Base-by-base conservation (phyloP, 1,140 invertebrate species). In the Nymphalis io region DNA sequence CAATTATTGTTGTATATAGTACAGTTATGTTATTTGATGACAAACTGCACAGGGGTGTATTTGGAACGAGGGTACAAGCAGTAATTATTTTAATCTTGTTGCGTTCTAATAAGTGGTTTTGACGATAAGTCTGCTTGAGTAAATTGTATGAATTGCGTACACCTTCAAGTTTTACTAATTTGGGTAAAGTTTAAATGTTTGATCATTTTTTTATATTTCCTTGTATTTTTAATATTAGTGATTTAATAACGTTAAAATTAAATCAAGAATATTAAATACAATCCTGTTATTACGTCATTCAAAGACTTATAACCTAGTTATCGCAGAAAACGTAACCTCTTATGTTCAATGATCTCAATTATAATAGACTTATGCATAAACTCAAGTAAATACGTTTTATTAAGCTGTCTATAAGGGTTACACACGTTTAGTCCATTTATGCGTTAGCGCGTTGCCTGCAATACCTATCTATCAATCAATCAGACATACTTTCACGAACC, bases 401-500 rank as follows among this genome's bases (percentile, higher is more conserved):
- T 0, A 15, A 3, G 3, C 4, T 5, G 4, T 0, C 1, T 11
- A 44, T 44, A 44, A n/a, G 13, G 40, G 40, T n/a, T 8, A 44
- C n/a, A n/a, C 3, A 13, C 40, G 40, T n/a, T 44, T 11, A 44
- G 40, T 44, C 0, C 12, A 11, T 44, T 44, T n/a, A 44, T 44
- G 40, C 40, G 13, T 44, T 44, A 13, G 13, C n/a, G 12, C 13
- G 40, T 44, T 8, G 40, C 40, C n/a, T n/a, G n/a, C 40, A 44
- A 48, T 21, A 57, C 53, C 53, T 66, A 33, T 8, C 27, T 33
- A 33, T 33, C 27, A 33, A 33, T 33, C 27, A 33, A 55, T 64
- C 57, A 23, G 61, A 63, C 48, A 51, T 71, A 68, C 71, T 73
- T 73, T 73, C 66, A 61, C 66, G 71, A 42, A 53, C 27, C 27